Percentiles rank a stretch among this genome's conserved stretches.
These are phyloP conservation scores for Margarornis squamiger DNA, from an alignment of 2,797 vertebrate genomes.

Conservation along the genomic window DNA sequence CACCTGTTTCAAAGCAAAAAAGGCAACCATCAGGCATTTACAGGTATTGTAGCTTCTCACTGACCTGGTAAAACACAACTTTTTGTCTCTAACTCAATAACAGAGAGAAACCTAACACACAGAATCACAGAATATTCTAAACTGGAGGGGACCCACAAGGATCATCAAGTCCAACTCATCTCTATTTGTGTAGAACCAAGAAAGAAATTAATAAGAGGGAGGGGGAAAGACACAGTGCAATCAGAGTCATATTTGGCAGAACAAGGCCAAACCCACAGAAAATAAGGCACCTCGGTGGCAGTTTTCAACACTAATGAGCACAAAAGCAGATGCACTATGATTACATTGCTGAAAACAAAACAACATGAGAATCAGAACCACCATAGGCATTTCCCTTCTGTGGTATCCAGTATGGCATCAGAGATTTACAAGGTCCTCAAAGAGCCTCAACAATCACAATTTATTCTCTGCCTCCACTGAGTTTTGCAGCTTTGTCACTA, in stretches of 20 bases:
- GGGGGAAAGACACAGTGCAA: not conserved
- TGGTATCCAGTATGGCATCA: not conserved
- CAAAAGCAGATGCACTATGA: not conserved
- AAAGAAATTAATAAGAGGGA: not conserved
- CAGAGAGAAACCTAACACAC: not conserved
- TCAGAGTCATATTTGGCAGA: not conserved
- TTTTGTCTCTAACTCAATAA: not conserved
- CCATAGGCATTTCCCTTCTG: not conserved
- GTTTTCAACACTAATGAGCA: not conserved
- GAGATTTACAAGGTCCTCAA: not conserved
- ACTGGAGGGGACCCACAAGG: not conserved
- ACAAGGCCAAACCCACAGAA: not conserved
- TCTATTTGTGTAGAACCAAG: not conserved
- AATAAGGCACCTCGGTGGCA: not conserved
- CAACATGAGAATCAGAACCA: not conserved
- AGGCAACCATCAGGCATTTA: not conserved
- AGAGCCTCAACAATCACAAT: not conserved
- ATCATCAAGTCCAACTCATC: not conserved
- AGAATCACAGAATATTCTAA: not conserved
- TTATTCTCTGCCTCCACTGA: not conserved
- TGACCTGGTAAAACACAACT: not conserved
- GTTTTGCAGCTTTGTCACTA: not conserved
- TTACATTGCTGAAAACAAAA: not conserved
- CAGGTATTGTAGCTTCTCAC: not conserved
- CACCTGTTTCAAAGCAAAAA: not conserved